Evolutionary conservation across 2,888 invertebrate genomes (phyloP), one percentile per base, ranked within the genome.

Genomic region (Chironomus tentans): DNA sequence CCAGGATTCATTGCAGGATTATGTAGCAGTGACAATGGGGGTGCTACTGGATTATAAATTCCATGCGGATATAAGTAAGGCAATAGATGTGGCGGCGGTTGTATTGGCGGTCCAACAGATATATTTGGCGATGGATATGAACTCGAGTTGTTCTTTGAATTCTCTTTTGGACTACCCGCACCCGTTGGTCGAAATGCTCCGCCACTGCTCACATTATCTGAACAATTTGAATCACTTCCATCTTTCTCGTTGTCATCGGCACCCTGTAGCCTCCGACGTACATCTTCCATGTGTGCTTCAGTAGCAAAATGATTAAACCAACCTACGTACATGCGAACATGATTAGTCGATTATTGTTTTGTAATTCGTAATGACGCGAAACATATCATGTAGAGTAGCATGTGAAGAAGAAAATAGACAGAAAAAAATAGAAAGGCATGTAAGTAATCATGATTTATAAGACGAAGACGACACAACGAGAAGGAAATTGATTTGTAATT

Each of bases 1-100:
- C 93, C 92, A 61, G 93, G 93, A 79, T 93, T 92, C 85, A 93
- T 89, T 77, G 88, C 86, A n/a, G 83, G 82, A 82, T 89, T 89
- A 70, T 88, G 86, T 18, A 88, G 85, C 76, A 90, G 83, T 4
- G 89, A 88, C 76, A 89, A 84, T 76, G 91, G 91, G 76, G 92
- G 92, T 7, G 68, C 74, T 12, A 74, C 74, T 81, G 91, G 91
- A 79, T 92, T 92, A 85, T 95, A 96, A 78, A 96, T 86, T 47
- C 94, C 94, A 71, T 91, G 93, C 48, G 95, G 95, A 84, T 96
- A 97, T 75, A 97, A 90, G 87, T 97, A 97, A 79, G 97, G 96
- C 82, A 97, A 86, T 82, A 93, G 87, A 84, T 91, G 92, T 48
- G 94, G 90, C 72, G 95, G 94, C 68, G 95, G 95, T 81, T 96